Conservation (phyloP, 2,888 invertebrate genomes). For the Kryphioiulus occultus region DNA sequence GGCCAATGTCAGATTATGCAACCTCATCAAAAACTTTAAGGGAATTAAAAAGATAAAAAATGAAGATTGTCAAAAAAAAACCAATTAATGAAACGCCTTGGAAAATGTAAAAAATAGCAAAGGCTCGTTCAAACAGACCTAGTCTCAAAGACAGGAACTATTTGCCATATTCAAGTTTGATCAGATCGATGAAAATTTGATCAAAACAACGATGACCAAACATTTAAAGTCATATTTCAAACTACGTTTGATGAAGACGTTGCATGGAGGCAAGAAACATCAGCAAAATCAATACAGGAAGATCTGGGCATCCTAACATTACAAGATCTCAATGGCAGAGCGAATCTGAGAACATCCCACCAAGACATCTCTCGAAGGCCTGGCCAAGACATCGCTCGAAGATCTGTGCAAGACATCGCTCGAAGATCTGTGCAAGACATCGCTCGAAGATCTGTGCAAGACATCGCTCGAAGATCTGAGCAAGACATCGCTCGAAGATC, state of each 20-base stretch:
- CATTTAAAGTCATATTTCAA: too few species aligned
- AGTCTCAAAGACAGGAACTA: not conserved
- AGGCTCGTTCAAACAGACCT: not conserved
- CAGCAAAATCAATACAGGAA: too few species aligned
- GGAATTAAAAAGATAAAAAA: not conserved
- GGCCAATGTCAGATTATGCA: slow-evolving; percentile 26
- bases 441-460: too few species aligned
- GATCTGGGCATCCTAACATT: too few species aligned
- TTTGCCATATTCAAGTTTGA: not conserved
- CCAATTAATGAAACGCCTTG: not conserved
- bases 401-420: not conserved
- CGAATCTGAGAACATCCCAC: not conserved
- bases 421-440: too few species aligned
- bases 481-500: not conserved
- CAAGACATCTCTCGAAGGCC: not conserved
- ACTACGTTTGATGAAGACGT: too few species aligned
- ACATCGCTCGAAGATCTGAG: too few species aligned
- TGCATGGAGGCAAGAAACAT: too few species aligned
- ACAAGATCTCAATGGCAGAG: too few species aligned
- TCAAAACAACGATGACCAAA: too few species aligned
- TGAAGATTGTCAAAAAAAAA: not conserved
- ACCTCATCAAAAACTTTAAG: not conserved
- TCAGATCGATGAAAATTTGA: too few species aligned
- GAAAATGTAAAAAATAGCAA: not conserved
- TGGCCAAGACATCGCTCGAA: not conserved